These are phyloP conservation scores for Monodelphis domestica DNA, from an alignment of 2,797 vertebrate genomes.

Conservation along the genomic window DNA sequence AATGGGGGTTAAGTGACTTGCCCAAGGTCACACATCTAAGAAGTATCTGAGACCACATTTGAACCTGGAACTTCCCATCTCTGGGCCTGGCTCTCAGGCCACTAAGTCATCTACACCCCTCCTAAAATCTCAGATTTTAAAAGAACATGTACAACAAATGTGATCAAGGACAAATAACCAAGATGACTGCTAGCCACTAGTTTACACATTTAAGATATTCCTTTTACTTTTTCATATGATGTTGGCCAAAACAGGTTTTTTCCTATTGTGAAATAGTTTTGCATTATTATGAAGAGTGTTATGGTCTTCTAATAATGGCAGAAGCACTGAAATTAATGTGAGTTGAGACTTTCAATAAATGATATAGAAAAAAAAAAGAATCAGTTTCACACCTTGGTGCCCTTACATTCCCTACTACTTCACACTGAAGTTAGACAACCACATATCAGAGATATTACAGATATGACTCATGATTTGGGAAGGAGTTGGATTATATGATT, in stretches of 20 bases:
- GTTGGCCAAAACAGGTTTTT: neutral
- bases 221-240: neutral
- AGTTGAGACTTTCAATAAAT: neutral
- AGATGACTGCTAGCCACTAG: neutral
- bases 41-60: too few species aligned
- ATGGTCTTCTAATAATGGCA: neutral
- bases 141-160: neutral
- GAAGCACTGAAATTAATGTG: neutral
- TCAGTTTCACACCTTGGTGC: neutral
- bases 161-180: neutral
- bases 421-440: neutral
- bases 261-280: neutral
- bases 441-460: neutral
- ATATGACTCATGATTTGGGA: neutral
- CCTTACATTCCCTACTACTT: neutral
- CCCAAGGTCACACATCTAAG: too few species aligned
- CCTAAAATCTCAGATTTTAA: neutral
- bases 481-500: neutral
- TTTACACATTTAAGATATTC: neutral
- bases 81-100: too few species aligned
- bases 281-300: neutral
- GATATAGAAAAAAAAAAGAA: neutral
- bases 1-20: too few species aligned
- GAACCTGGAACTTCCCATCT: too few species aligned
- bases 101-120: too few species aligned